phyloP scores from a whole-genome alignment of 2,113 vertebrate genomes.

The Chunga burmeisteri region DNA sequence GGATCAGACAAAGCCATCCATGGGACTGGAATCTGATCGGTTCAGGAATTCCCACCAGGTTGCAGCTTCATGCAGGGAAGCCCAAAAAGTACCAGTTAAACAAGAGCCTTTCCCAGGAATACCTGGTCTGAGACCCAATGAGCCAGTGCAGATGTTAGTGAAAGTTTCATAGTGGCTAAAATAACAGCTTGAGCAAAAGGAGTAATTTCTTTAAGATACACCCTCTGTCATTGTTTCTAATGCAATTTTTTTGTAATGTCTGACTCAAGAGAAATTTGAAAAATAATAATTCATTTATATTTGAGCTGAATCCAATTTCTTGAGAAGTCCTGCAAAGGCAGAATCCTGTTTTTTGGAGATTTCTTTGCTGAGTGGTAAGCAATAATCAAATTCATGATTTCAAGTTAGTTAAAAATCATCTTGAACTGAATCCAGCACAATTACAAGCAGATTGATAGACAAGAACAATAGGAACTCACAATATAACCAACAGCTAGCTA shows the following conservation, averaged over 20 bases:
- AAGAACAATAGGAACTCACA: neutral
- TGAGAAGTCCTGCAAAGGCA: neutral
- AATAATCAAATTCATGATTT: constrained; percentile 24
- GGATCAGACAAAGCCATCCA: neutral
- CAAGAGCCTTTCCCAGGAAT: neutral
- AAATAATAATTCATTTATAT: neutral
- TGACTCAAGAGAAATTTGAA: neutral
- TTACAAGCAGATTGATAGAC: constrained; percentile 14
- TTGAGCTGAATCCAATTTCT: neutral
- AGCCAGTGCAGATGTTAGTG: neutral
- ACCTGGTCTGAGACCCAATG: neutral
- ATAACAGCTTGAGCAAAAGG: neutral
- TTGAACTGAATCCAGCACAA: neutral
- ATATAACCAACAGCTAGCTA: neutral
- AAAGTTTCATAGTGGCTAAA: neutral
- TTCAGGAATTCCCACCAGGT: neutral
- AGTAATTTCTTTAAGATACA: neutral
- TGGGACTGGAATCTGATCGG: neutral
- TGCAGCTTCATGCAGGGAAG: neutral
- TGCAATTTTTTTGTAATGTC: neutral
- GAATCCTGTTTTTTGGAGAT: neutral
- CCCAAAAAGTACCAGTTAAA: neutral
- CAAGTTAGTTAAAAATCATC: constrained; percentile 16
- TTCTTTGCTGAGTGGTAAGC: neutral
- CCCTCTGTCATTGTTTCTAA: neutral